Percentiles rank a stretch among this genome's conserved stretches.
These are phyloP conservation scores for Psittacula derbiana DNA, from an alignment of 2,797 vertebrate species.

Conservation along the genomic window DNA sequence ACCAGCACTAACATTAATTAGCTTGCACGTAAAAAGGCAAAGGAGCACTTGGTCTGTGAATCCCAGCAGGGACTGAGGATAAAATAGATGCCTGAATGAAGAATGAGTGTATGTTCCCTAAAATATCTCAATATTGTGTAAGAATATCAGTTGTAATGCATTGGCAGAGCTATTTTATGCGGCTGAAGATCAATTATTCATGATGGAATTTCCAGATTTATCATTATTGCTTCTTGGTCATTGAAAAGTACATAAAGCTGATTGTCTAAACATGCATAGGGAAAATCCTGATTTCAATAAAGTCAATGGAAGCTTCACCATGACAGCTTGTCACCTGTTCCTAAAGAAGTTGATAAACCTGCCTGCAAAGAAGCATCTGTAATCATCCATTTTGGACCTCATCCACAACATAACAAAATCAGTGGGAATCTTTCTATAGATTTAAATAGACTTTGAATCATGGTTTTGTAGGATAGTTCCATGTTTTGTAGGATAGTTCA, in stretches of 20 bases:
- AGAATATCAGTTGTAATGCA: neutral
- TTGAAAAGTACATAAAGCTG: neutral
- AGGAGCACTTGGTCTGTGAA: neutral
- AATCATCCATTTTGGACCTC: neutral
- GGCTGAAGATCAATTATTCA: neutral
- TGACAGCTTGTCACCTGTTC: neutral
- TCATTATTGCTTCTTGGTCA: neutral
- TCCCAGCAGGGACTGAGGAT: neutral
- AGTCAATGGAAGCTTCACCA: neutral
- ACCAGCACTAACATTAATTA: neutral
- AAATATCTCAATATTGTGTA: neutral
- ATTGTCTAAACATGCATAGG: neutral
- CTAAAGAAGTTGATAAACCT: neutral
- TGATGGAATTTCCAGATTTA: neutral
- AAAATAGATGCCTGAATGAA: neutral
- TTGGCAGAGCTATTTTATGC: neutral
- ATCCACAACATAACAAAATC: neutral
- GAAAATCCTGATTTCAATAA: neutral
- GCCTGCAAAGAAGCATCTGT: neutral
- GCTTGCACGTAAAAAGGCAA: neutral
- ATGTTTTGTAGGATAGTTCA: slow-evolving; percentile 6
- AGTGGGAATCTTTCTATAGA: neutral
- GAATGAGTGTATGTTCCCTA: neutral
- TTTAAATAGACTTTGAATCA: neutral
- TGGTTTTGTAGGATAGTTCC: neutral